Evolutionary conservation across 2,113 vertebrate species (phyloP), one percentile per base, ranked within the genome.

Genomic region (Corythoichthys intestinalis): DNA sequence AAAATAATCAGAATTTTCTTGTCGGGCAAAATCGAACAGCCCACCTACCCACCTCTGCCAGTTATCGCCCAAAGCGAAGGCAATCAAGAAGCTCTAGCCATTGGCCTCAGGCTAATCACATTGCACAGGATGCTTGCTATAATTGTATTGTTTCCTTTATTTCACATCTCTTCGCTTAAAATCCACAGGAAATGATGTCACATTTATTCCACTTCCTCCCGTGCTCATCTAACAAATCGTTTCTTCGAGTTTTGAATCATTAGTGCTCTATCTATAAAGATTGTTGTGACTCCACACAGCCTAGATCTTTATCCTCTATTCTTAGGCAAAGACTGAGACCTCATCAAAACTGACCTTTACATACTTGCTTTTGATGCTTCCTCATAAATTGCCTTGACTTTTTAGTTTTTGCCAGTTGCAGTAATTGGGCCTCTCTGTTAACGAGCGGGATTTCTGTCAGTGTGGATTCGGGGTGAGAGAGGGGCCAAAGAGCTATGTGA

Each of bases 321-420:
- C 56, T 79, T 67, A 56, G 69, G 68, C 17, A 76, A 67, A 75
- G 73, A 82, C 71, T 49, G 69, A 78, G 61, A 73, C 72, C 82
- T 87, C 81, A 84, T 87, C 82, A 88, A 80, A 86, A 70, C 14
- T 87, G 89, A 89, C 89, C 87, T 90, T 90, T 88, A 85, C 79
- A 74, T 71, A 69, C 73, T 73, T 85, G 71, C 83, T 88, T 86
- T 87, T 86, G 79, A 85, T 83, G 83, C 80, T 73, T 75, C 78
- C 72, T 73, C 74, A 49, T 82, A 87, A 85, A 89, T 87, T 84
- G 85, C 73, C 69, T 73, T 82, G 86, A 81, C 84, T 87, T 86
- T 86, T 86, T 77, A 70, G 72, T 85, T 83, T 76, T 79, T 80
- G 76, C 72, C 77, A 76, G 79, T 83, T 38, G 60, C n/a, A 0